Evolutionary conservation across 1,140 invertebrate species (phyloP).

Genomic region (Rhynchophorus ferrugineus): DNA sequence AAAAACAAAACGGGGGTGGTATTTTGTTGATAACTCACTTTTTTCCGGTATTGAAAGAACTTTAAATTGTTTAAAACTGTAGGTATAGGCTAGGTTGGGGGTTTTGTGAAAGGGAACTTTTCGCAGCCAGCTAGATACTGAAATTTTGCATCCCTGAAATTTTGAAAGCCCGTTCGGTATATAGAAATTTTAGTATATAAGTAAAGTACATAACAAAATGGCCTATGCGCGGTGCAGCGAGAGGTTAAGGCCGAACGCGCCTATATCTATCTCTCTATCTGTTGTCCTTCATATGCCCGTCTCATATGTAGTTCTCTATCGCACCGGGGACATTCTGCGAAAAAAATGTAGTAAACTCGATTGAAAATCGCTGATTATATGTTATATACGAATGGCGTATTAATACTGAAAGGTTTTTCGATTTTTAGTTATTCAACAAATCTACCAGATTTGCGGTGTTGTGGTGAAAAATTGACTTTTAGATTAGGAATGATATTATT

Average conservation of each 20-base stretch:
- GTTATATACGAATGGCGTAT: too few species aligned
- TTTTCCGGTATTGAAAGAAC: conserved; percentile 17
- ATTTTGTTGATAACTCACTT: conserved; percentile 26
- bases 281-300: neutral
- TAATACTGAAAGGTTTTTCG: too few species aligned
- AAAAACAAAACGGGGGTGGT: too few species aligned
- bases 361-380: too few species aligned
- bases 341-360: neutral
- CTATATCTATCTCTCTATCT: neutral
- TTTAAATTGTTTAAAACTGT: conserved; percentile 33
- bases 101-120: conserved; percentile 40
- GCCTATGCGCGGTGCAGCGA: conserved; percentile 19
- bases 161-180: conserved; percentile 25
- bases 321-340: neutral
- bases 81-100: conserved; percentile 40
- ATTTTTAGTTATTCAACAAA: too few species aligned
- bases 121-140: conserved; percentile 42
- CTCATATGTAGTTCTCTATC: neutral
- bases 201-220: conserved; percentile 22
- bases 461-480: too few species aligned
- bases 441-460: too few species aligned
- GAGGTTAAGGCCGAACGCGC: neutral
- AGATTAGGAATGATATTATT: too few species aligned
- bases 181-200: conserved; percentile 31
- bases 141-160: conserved; percentile 35